phyloP scores from a whole-genome alignment of 2,797 vertebrate species.

The Podarcis lilfordi region DNA sequence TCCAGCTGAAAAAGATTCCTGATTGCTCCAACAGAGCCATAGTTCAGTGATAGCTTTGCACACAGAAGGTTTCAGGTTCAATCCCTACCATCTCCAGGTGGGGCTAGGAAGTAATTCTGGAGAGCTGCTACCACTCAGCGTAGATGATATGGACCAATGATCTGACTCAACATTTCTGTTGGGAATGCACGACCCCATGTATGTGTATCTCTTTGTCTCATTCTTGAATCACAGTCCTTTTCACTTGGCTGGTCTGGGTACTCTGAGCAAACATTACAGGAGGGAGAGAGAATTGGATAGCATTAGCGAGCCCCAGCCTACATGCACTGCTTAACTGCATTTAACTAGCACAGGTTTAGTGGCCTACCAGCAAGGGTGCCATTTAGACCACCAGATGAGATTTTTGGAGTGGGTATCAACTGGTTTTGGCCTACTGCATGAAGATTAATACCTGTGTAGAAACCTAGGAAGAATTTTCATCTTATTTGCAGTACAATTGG shows the following conservation, averaged over 20 bases:
- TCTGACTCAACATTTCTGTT: background rate
- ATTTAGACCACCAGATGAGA: background rate
- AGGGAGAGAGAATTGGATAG: background rate
- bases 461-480: background rate
- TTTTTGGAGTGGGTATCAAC: background rate
- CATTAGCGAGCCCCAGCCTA: background rate
- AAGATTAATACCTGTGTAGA: background rate
- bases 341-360: background rate
- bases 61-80: background rate
- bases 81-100: too few relatives aligned
- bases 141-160: background rate
- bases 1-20: background rate
- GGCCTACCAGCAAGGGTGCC: background rate
- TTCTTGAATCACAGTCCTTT: background rate
- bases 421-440: background rate
- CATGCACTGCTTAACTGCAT: background rate
- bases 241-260: background rate
- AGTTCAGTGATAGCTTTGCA: background rate
- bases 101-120: too few relatives aligned
- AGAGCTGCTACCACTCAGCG: background rate
- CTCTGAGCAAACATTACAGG: background rate
- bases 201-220: background rate
- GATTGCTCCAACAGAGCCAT: too few relatives aligned
- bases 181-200: background rate
- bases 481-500: background rate